Percentiles rank a stretch among this genome's conserved stretches.
phyloP scores from a whole-genome alignment of 2,797 vertebrate species.

The Pantherophis vulpinus region DNA sequence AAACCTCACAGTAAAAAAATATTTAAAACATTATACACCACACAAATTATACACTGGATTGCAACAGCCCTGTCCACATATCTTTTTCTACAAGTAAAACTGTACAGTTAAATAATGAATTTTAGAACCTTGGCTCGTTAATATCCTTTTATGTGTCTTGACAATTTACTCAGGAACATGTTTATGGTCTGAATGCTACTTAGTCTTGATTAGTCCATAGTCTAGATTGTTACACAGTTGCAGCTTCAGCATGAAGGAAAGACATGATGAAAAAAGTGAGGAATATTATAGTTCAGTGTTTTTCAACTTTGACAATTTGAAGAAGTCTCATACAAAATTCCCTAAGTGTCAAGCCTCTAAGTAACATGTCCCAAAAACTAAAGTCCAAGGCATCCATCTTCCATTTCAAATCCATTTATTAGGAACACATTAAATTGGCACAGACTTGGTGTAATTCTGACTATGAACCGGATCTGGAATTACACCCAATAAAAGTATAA shows the following conservation, averaged over 20 bases:
- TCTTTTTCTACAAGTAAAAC: not conserved
- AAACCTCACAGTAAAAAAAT: not conserved
- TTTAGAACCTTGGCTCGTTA: not conserved
- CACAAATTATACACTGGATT: not conserved
- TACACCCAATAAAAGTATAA: too few species aligned
- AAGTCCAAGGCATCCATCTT: too few species aligned
- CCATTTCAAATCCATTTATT: too few species aligned
- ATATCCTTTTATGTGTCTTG: not conserved
- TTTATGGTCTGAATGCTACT: not conserved
- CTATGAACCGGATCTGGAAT: too few species aligned
- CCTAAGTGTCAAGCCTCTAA: not conserved
- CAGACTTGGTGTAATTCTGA: too few species aligned
- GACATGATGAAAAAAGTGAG: not conserved
- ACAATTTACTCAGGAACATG: not conserved
- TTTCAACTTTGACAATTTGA: not conserved
- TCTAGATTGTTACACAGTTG: not conserved
- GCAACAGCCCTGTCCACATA: not conserved
- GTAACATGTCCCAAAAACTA: too few species aligned
- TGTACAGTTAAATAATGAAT: not conserved
- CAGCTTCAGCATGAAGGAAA: not conserved
- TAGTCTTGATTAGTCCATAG: not conserved
- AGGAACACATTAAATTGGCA: too few species aligned
- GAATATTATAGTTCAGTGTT: not conserved
- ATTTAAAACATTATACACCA: not conserved
- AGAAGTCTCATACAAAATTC: not conserved